phyloP scores from a whole-genome alignment of 2,113 vertebrate species.

The Sander lucioperca region DNA sequence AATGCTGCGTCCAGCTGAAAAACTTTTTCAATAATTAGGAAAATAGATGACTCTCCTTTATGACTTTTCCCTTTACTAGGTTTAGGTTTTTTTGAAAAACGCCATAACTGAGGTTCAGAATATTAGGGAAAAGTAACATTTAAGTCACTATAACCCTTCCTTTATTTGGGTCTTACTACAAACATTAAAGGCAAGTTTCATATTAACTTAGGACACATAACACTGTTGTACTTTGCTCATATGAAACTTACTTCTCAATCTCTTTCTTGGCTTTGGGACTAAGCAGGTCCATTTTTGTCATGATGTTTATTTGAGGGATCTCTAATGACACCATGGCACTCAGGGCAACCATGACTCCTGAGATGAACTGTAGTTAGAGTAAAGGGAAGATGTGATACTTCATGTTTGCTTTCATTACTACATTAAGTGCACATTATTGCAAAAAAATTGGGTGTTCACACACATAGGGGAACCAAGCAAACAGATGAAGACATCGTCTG shows the following conservation, averaged over 20 bases:
- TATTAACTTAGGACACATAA: not conserved
- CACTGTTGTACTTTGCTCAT: not conserved
- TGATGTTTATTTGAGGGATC: constrained; percentile 96
- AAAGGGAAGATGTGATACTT: constrained; percentile 32
- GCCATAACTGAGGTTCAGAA: not conserved
- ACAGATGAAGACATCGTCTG: not conserved
- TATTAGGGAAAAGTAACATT: not conserved
- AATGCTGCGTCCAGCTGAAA: not conserved
- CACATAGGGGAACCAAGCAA: not conserved
- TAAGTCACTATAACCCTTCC: not conserved
- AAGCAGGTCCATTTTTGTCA: constrained; percentile 99
- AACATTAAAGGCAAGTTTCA: not conserved
- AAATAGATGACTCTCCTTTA: not conserved
- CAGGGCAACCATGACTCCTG: constrained; percentile 95
- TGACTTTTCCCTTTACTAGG: not conserved
- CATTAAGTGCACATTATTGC: not conserved
- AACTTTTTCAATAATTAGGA: not conserved
- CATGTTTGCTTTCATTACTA: not conserved
- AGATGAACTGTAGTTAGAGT: constrained; percentile 89
- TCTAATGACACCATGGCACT: constrained; percentile 96
- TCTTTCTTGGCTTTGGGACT: constrained; percentile 95
- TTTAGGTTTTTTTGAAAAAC: not conserved
- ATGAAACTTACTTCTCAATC: constrained; percentile 93
- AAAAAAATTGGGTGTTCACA: not conserved
- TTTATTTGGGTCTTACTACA: not conserved